phyloP scores from a whole-genome alignment of 2,888 invertebrate species.

The Isoperla grammatica region DNA sequence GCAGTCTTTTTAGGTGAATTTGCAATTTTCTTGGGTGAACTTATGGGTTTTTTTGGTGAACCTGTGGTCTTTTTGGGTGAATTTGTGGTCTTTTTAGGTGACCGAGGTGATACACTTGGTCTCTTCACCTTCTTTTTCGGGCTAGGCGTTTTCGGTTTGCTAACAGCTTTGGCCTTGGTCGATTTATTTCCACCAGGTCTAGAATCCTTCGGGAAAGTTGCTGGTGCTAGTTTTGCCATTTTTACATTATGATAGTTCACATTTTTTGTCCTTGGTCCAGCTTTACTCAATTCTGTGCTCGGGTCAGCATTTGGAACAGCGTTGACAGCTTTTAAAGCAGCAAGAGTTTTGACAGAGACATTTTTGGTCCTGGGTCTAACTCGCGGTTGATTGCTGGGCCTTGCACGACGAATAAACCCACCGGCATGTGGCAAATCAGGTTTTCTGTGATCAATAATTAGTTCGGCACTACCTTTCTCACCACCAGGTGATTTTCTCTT shows the following conservation, averaged over 20 bases:
- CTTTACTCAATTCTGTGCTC: constrained; percentile 36
- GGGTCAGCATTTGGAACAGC: neutral
- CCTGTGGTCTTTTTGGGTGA: neutral
- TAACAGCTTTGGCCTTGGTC: constrained; percentile 30
- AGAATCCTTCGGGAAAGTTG: constrained; percentile 46
- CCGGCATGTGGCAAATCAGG: constrained; percentile 15
- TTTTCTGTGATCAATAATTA: neutral
- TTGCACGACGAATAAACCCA: constrained; percentile 27
- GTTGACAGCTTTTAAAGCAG: constrained; percentile 28
- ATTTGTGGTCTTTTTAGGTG: neutral
- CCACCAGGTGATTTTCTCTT: constrained; percentile 1
- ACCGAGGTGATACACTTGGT: neutral
- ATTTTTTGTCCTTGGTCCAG: constrained; percentile 58
- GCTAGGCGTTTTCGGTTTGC: constrained; percentile 34
- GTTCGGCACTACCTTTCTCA: constrained; percentile 8
- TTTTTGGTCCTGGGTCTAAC: constrained; percentile 30
- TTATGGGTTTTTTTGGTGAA: neutral
- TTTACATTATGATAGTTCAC: constrained; percentile 55
- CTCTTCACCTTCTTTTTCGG: constrained; percentile 12
- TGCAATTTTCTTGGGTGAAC: constrained; percentile 1
- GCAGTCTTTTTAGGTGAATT: neutral
- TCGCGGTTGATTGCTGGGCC: constrained; percentile 26
- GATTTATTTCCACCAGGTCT: constrained; percentile 28
- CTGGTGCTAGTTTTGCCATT: constrained; percentile 46
- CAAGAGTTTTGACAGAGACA: constrained; percentile 28